Base-by-base conservation (phyloP, 2,888 invertebrate genomes). In the Meganola albula region DNA sequence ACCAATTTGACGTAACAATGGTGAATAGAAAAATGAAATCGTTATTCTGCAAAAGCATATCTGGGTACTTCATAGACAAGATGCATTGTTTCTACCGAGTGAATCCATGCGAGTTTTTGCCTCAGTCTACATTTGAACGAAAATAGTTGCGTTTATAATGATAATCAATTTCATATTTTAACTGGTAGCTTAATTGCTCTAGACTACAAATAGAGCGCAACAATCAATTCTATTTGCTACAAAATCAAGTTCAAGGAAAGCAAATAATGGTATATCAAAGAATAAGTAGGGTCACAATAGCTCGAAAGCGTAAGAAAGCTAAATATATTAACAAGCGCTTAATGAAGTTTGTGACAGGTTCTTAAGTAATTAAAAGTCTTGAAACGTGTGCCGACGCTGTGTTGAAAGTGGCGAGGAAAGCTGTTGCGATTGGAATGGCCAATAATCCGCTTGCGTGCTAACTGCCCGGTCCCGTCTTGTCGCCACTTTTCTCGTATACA, bases 391-490 rank as follows among this genome's bases (percentile, higher is more conserved):
- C 56, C 37, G 49, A 52, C 55, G 60, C 53, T 44, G 71, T 47
- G 73, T 75, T 64, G 78, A 83, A 79, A 84, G 84, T 76, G 69
- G 71, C 71, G 63, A 77, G 59, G 82, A 82, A 83, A 83, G 82
- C 78, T 76, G 75, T 58, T 50, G 47, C 65, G 58, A 61, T 65
- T 60, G 63, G 68, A 74, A 75, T 77, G 74, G 74, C 66, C 75
- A 76, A 71, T 65, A 68, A 60, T 60, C 56, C 56, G 55, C 59
- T 74, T 60, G 74, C 74, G 66, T 75, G 75, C 56, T 53, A 37
- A 37, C 45, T 44, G 52, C 47, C 49, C 43, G 40, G 40, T 42
- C 49, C 33, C 43, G 37, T 44, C 20, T 3, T n/a, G n/a, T n/a
- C 49, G 44, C 45, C 42, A 44, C 49, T 41, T 55, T 59, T 57